Conservation (phyloP, 2,888 invertebrate genomes). For the Cataglyphis albicans region DNA sequence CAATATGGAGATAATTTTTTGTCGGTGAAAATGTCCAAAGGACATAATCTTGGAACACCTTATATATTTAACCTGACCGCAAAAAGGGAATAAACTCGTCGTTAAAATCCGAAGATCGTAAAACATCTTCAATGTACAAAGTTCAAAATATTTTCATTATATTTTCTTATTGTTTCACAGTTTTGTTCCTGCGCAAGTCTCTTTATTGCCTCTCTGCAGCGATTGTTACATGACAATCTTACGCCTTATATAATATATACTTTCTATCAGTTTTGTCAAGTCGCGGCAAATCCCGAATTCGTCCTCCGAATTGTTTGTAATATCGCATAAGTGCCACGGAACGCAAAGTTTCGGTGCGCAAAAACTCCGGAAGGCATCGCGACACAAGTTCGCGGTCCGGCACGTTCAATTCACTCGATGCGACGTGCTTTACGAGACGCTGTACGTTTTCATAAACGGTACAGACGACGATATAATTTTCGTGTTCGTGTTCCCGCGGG, state of each 20-base stretch:
- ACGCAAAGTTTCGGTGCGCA: neutral
- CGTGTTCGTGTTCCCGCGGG: conserved; percentile 71
- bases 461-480: conserved; percentile 75
- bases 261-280: neutral
- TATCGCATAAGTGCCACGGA: conserved; percentile 1
- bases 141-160: neutral
- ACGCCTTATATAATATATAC: neutral
- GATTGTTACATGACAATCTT: neutral
- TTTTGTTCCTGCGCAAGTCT: neutral
- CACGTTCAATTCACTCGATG: conserved; percentile 43
- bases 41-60: neutral
- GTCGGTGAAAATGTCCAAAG: neutral
- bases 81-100: conserved; percentile 17
- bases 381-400: conserved; percentile 36
- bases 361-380: conserved; percentile 14
- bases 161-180: neutral
- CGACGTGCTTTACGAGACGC: conserved; percentile 60
- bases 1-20: neutral
- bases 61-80: conserved; percentile 28
- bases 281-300: conserved; percentile 3
- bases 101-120: conserved; percentile 1
- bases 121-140: neutral
- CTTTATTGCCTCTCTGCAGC: neutral
- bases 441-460: conserved; percentile 77
- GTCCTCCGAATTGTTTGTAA: conserved; percentile 6